A percentile compares a stretch with the other conserved stretches of the same genome.
phyloP scores from a whole-genome alignment of 2,113 vertebrate genomes.

The Sylvicapra grimmia region DNA sequence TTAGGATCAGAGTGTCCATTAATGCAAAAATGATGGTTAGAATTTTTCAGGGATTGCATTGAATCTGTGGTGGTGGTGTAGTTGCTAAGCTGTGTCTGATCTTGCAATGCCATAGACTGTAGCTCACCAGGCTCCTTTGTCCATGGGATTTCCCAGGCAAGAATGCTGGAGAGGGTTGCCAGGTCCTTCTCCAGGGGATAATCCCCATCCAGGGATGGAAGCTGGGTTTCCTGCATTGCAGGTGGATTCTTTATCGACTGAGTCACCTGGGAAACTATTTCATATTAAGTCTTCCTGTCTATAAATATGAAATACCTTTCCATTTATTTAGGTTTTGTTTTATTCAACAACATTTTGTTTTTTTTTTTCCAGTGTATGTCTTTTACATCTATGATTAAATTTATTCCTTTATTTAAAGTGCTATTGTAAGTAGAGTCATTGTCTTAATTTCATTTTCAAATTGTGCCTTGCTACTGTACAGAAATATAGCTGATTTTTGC shows the following conservation, averaged over 20 bases:
- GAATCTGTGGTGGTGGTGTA: not conserved
- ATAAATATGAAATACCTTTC: not conserved
- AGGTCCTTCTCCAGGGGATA: not conserved
- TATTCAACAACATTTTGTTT: not conserved
- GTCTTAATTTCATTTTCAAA: conserved; percentile 24
- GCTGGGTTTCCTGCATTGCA: not conserved
- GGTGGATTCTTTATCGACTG: not conserved
- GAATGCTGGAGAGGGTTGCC: not conserved
- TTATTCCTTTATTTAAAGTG: not conserved
- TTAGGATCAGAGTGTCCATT: not conserved
- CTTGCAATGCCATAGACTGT: not conserved
- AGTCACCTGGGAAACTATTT: not conserved
- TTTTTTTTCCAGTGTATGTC: not conserved
- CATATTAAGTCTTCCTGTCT: not conserved
- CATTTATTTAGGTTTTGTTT: conserved; percentile 15
- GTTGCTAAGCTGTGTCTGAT: not conserved
- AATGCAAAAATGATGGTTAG: not conserved
- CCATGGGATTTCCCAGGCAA: not conserved
- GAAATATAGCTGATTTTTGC: not conserved
- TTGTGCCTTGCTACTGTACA: not conserved
- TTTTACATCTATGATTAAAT: not conserved
- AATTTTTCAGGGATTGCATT: not conserved
- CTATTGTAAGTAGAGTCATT: not conserved
- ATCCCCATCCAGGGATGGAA: not conserved
- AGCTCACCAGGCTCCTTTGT: not conserved